Conservation (phyloP, 64 coral and sea anemone genomes). For the Cladopsammia gracilis region DNA sequence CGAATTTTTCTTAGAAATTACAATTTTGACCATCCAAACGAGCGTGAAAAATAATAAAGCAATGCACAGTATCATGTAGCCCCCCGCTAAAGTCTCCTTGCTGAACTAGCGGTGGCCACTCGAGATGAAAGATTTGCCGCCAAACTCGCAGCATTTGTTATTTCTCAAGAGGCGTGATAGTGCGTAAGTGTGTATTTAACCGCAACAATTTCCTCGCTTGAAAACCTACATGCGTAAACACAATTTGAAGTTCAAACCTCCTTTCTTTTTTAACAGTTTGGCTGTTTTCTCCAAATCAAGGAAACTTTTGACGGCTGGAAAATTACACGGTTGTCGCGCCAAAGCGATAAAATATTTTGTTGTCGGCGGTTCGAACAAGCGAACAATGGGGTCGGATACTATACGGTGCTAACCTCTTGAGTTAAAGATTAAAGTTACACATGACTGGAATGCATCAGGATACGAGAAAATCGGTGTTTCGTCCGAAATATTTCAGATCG, state of each 20-base stretch:
- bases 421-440: background rate
- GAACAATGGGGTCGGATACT: slow-evolving; percentile 17
- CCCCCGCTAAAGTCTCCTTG: background rate
- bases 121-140: slow-evolving; percentile 56
- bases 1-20: background rate
- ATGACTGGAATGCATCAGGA: background rate
- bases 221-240: slow-evolving; percentile 23
- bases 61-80: background rate
- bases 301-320: background rate
- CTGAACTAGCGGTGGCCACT: background rate
- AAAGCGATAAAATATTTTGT: slow-evolving; percentile 14
- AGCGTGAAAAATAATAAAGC: background rate
- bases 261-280: background rate
- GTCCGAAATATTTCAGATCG: slow-evolving; percentile 20
- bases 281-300: background rate
- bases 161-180: slow-evolving; percentile 44
- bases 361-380: background rate
- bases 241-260: background rate
- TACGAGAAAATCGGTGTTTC: slow-evolving; percentile 48
- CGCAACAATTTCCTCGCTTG: slow-evolving; percentile 42
- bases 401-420: background rate
- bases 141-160: slow-evolving; percentile 17
- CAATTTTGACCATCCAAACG: background rate
- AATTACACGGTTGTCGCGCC: background rate
- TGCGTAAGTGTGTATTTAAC: slow-evolving; percentile 59